These are phyloP conservation scores for Scyliorhinus canicula DNA, from an alignment of 2,797 vertebrate genomes.

Conservation along the genomic window DNA sequence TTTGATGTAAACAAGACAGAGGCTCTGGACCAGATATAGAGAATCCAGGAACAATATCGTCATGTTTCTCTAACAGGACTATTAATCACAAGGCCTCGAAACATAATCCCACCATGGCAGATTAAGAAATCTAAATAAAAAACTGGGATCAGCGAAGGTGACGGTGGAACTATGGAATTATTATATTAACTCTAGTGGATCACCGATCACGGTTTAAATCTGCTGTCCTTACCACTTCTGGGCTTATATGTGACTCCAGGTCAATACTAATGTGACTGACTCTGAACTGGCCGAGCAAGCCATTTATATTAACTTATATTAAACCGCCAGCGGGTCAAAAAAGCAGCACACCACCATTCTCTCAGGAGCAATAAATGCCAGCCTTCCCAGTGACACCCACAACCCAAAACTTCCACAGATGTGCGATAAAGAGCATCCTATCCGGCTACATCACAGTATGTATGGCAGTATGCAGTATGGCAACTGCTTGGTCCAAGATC, in stretches of 20 bases:
- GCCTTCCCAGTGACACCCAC: not conserved
- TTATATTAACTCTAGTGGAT: not conserved
- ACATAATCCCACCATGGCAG: not conserved
- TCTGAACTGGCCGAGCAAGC: not conserved
- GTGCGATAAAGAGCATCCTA: no score
- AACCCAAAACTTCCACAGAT: no score
- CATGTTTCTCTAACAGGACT: not conserved
- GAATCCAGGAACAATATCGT: not conserved
- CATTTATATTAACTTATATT: not conserved
- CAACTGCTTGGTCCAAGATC: no score
- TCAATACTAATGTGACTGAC: not conserved
- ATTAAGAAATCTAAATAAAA: not conserved
- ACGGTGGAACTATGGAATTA: no score
- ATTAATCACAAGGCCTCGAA: not conserved
- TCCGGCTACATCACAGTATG: no score
- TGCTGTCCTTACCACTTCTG: not conserved
- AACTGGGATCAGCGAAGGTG: not conserved
- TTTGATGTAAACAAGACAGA: not conserved
- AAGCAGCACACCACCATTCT: not conserved
- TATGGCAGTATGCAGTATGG: no score
- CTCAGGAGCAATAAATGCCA: not conserved
- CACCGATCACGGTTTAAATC: not conserved
- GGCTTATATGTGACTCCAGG: not conserved
- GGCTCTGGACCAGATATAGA: not conserved
- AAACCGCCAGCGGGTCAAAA: not conserved